These are phyloP conservation scores for Bombus soroeensis DNA, from an alignment of 1,140 invertebrate species.

Conservation along the genomic window DNA sequence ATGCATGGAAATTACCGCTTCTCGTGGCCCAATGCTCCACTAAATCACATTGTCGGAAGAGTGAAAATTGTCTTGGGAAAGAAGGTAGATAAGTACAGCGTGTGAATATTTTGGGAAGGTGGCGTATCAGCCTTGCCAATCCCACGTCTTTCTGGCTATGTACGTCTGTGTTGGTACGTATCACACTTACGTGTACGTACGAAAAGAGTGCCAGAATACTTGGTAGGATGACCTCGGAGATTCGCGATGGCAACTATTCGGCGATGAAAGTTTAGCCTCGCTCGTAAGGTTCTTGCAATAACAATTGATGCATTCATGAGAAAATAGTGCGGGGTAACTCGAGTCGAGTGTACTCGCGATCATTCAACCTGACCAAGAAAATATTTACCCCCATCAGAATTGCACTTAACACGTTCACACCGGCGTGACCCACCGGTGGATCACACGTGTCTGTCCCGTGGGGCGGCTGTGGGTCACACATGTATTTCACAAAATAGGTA, in stretches of 20 bases:
- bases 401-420: too few species aligned
- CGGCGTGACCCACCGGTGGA: too few species aligned
- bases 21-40: conserved; percentile 46
- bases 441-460: too few species aligned
- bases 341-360: neutral
- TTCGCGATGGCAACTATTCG: conserved; percentile 16
- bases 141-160: neutral
- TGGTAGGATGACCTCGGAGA: conserved; percentile 43
- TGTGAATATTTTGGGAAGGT: conserved; percentile 54
- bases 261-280: conserved; percentile 11
- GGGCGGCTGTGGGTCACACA: too few species aligned
- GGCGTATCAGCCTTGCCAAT: conserved; percentile 56
- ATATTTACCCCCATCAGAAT: neutral
- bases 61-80: conserved; percentile 70
- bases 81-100: conserved; percentile 52
- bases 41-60: conserved; percentile 68
- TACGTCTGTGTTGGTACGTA: neutral
- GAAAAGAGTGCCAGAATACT: conserved; percentile 41
- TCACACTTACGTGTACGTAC: neutral
- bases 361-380: neutral
- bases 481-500: too few species aligned
- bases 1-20: conserved; percentile 59
- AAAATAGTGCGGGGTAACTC: neutral
- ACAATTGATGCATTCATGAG: neutral
- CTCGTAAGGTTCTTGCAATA: neutral